Conservation (phyloP, 2,888 invertebrate species). For the Apamea anceps region DNA sequence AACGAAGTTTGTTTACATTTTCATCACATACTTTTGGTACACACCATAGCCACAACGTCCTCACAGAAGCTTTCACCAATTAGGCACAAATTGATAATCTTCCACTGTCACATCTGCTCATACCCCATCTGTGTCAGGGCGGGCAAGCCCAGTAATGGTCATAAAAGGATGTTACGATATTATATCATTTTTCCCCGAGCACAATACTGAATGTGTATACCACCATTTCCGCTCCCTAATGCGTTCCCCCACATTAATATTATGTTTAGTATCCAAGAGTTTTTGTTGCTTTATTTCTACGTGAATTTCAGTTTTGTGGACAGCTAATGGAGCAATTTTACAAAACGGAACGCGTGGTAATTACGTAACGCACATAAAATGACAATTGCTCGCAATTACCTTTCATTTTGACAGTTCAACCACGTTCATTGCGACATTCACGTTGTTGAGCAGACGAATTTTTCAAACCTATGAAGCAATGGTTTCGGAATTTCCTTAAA, state of each 20-base stretch:
- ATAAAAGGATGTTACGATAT: slow-evolving; percentile 89
- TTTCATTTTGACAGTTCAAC: not conserved
- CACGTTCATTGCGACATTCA: not conserved
- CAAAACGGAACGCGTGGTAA: not conserved
- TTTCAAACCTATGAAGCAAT: not conserved
- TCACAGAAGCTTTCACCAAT: slow-evolving; percentile 28
- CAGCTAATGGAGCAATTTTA: slow-evolving; percentile 32
- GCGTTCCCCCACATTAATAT: slow-evolving; percentile 81
- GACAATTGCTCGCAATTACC: not conserved
- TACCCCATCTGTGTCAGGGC: slow-evolving; percentile 74
- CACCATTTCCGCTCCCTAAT: slow-evolving; percentile 87
- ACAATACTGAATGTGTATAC: slow-evolving; percentile 84
- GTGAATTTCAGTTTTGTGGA: slow-evolving; percentile 42
- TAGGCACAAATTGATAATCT: slow-evolving; percentile 48
- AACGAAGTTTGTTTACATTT: not conserved
- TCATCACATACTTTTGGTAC: not conserved
- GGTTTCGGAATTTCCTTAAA: not conserved
- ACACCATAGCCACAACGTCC: not conserved
- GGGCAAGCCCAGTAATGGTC: slow-evolving; percentile 85
- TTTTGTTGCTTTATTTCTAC: slow-evolving; percentile 71
- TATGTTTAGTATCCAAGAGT: slow-evolving; percentile 71
- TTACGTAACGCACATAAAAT: not conserved
- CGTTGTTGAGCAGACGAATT: not conserved
- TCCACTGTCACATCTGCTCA: slow-evolving; percentile 3
- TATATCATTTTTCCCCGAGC: slow-evolving; percentile 88